These are phyloP conservation scores for Nesoenas mayeri DNA, from an alignment of 2,113 vertebrate species.

Conservation along the genomic window DNA sequence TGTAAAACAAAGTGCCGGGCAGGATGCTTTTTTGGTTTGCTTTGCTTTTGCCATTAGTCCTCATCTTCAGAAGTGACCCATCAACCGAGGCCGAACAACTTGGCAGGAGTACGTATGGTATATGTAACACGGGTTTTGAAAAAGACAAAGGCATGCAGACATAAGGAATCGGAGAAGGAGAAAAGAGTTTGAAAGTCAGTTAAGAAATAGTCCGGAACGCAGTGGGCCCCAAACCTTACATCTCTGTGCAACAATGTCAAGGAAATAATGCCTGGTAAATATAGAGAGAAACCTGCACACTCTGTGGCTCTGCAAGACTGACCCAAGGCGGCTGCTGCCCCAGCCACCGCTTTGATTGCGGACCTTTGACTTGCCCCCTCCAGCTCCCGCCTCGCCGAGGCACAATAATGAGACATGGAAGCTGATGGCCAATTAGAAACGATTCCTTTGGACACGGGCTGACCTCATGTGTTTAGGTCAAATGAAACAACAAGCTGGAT, in stretches of 20 bases:
- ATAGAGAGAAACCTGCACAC: constrained; percentile 34
- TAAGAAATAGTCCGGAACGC: constrained; percentile 1
- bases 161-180: constrained; percentile 36
- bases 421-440: constrained; percentile 74
- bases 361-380: constrained; percentile 40
- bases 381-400: constrained; percentile 49
- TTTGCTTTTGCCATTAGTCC: constrained; percentile 12
- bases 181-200: constrained; percentile 50
- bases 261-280: constrained; percentile 61
- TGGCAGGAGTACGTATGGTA: not conserved
- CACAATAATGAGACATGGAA: constrained; percentile 71
- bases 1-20: not conserved
- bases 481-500: constrained; percentile 70
- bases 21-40: not conserved
- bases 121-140: not conserved
- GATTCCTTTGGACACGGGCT: constrained; percentile 68
- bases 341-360: constrained; percentile 35
- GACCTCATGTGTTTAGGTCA: constrained; percentile 72
- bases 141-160: constrained; percentile 45
- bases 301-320: constrained; percentile 42
- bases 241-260: constrained; percentile 54
- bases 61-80: constrained; percentile 43
- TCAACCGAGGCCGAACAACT: not conserved
- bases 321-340: constrained; percentile 58
- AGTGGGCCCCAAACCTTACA: constrained; percentile 50